Percentiles rank a stretch among this genome's conserved stretches.
Conservation (phyloP, 2,113 vertebrate species). For the Melanerpes aurifrons region DNA sequence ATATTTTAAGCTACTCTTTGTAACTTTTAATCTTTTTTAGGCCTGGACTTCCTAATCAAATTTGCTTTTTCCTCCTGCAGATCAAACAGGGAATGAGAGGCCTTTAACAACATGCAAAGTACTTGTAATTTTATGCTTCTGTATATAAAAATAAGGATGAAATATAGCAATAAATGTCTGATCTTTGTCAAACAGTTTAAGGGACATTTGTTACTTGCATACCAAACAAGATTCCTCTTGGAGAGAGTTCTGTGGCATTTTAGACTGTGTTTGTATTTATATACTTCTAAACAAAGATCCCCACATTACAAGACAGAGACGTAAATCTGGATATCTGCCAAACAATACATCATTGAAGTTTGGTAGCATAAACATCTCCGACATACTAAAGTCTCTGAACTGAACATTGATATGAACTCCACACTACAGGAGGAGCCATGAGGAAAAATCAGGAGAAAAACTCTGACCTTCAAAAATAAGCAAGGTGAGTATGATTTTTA, state of each 20-base stretch:
- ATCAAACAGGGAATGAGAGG: rapidly evolving
- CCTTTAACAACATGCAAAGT: neutral
- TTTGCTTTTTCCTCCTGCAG: neutral
- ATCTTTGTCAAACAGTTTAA: neutral
- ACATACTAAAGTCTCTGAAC: neutral
- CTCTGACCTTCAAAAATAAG: neutral
- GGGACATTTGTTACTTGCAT: neutral
- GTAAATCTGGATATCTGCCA: neutral
- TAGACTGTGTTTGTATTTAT: neutral
- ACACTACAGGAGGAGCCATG: neutral
- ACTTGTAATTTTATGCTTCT: neutral
- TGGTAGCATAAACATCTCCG: neutral
- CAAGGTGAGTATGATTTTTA: neutral
- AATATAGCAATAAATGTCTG: neutral
- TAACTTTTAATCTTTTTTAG: neutral
- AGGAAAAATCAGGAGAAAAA: neutral
- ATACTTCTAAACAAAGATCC: rapidly evolving
- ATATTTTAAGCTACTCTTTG: neutral
- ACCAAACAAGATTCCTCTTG: neutral
- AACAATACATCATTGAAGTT: neutral
- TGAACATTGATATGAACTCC: neutral
- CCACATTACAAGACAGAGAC: neutral
- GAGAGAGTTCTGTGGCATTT: neutral
- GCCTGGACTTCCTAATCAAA: neutral
- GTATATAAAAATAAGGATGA: neutral